Percentiles rank a stretch among this genome's conserved stretches.
These are phyloP conservation scores for Polyommatus iphigenia DNA, from an alignment of 2,888 invertebrate species.

Conservation along the genomic window DNA sequence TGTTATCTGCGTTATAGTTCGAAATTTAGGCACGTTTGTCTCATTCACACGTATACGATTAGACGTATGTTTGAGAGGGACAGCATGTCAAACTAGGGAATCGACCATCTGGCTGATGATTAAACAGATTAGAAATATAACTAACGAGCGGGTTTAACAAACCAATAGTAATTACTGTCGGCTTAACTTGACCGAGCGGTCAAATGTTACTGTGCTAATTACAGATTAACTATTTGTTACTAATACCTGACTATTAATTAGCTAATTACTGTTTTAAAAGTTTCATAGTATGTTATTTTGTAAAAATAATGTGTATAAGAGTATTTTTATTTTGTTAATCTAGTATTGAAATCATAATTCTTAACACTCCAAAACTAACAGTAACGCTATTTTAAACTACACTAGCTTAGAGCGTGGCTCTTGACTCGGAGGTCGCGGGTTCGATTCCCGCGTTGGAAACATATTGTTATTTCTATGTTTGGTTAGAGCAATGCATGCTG, in stretches of 20 bases:
- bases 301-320: no score
- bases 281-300: not conserved
- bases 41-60: not conserved
- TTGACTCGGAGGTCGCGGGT: no score
- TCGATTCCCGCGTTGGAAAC: no score
- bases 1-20: no score
- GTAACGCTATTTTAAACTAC: no score
- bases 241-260: not conserved
- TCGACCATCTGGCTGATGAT: not conserved
- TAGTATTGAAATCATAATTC: no score
- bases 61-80: not conserved
- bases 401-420: no score
- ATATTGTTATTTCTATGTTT: no score
- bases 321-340: no score
- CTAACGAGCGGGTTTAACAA: not conserved
- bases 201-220: not conserved
- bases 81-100: not conserved
- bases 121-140: not conserved
- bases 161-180: slow-evolving; percentile 13
- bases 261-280: not conserved
- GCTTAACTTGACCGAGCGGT: slow-evolving; percentile 8
- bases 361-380: no score
- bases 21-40: not conserved
- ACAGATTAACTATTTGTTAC: slow-evolving; percentile 1
- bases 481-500: no score